Percentiles rank a stretch among this genome's conserved stretches.
phyloP scores from a whole-genome alignment of 2,888 invertebrate genomes.

The Eupeodes latifasciatus region DNA sequence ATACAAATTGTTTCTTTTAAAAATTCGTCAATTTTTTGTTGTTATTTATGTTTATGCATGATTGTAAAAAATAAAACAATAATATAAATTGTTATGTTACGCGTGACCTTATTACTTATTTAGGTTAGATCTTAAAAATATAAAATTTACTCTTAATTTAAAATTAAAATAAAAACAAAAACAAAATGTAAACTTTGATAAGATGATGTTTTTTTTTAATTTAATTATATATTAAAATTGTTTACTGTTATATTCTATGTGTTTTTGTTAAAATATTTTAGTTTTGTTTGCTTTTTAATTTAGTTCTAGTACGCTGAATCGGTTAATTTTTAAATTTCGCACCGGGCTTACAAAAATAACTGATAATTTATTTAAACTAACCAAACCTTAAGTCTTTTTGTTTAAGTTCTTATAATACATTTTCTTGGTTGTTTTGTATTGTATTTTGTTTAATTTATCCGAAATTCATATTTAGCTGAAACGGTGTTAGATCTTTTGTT shows the following conservation, averaged over 20 bases:
- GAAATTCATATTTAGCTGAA: constrained; percentile 82
- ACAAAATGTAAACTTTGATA: background rate
- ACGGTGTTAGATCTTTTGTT: constrained; percentile 84
- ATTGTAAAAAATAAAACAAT: background rate
- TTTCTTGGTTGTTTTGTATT: background rate
- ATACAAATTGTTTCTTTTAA: constrained; percentile 27
- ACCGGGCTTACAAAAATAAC: background rate
- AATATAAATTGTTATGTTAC: constrained; percentile 19
- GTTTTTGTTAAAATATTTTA: background rate
- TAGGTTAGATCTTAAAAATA: constrained; percentile 3
- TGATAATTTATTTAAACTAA: constrained; percentile 17
- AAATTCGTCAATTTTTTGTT: constrained; percentile 20
- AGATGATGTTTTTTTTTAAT: background rate
- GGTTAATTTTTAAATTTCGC: constrained; percentile 17
- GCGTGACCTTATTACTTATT: constrained; percentile 17
- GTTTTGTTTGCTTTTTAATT: background rate
- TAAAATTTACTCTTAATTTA: constrained; percentile 20
- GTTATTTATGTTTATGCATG: background rate
- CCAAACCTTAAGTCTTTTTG: constrained; percentile 70
- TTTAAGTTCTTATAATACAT: constrained; percentile 12
- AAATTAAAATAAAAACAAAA: background rate
- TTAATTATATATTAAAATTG: background rate
- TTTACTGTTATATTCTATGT: background rate
- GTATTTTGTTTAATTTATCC: constrained; percentile 77
- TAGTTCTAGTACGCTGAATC: constrained; percentile 20